Evolutionary conservation across 23 tunicate species (phyloP).

Genomic region (Ascidia mentula): DNA sequence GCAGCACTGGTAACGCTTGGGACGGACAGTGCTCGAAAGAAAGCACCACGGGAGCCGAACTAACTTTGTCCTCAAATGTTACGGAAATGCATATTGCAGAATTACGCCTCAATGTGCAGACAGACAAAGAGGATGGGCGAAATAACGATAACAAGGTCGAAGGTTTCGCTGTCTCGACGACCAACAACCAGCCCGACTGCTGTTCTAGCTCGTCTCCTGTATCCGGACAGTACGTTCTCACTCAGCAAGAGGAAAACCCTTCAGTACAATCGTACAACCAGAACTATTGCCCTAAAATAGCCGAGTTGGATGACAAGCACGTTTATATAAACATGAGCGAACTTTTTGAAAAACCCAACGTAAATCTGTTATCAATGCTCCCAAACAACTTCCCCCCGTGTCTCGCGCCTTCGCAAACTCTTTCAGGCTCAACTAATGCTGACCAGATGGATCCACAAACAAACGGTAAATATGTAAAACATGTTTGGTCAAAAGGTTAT

Average conservation of each 20-base stretch:
- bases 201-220: not conserved
- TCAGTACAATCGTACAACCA: not conserved
- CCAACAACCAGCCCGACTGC: not conserved
- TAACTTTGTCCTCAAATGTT: not conserved
- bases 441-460: too few relatives aligned
- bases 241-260: not conserved
- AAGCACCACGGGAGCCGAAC: not conserved
- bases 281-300: not conserved
- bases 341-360: conserved; percentile 41
- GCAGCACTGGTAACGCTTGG: not conserved
- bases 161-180: not conserved
- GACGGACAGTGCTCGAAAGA: not conserved
- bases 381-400: conserved; percentile 21
- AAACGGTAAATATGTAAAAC: too few relatives aligned
- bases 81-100: not conserved
- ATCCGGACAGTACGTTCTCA: not conserved
- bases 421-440: not conserved
- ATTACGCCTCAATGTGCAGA: not conserved
- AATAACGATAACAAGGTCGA: not conserved
- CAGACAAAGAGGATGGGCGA: not conserved
- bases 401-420: not conserved
- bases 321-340: conserved; percentile 31
- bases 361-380: conserved; percentile 7
- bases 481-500: too few relatives aligned
- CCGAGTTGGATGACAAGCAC: not conserved